Evolutionary conservation across 2,797 vertebrate species (phyloP).

Genomic region (Bradypus variegatus): DNA sequence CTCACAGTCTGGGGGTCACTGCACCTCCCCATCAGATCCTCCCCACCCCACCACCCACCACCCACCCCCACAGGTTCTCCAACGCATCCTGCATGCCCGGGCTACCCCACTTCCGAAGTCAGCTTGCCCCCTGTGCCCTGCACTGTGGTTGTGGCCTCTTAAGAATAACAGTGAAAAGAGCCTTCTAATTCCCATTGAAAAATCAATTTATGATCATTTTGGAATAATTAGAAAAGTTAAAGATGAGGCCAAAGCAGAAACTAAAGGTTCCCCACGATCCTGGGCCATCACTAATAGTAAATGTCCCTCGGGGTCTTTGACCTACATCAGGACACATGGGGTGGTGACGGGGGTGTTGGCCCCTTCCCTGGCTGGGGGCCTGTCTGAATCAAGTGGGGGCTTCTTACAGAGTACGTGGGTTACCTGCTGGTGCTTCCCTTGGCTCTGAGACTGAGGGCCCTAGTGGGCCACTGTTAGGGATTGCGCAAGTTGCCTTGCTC

Average conservation of each 20-base stretch:
- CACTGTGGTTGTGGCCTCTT: background rate
- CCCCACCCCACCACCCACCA: background rate
- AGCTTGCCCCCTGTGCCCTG: too few species aligned
- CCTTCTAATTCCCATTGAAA: background rate
- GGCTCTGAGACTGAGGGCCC: accelerated
- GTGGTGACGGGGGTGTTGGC: background rate
- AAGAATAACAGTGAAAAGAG: background rate
- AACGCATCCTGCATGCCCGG: background rate
- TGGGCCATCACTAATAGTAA: background rate
- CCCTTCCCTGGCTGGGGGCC: background rate
- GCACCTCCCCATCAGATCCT: background rate
- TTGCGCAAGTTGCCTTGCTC: background rate
- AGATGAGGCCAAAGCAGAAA: background rate
- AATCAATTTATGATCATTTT: background rate
- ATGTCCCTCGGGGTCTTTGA: too few species aligned
- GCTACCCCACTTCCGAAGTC: background rate
- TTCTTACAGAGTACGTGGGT: background rate
- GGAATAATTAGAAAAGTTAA: background rate
- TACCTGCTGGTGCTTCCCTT: background rate
- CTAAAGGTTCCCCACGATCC: background rate
- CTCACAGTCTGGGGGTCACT: background rate
- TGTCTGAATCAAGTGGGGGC: background rate
- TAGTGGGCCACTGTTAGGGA: too few species aligned
- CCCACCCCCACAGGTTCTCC: background rate
- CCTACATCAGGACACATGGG: background rate